Percentiles rank a stretch among this genome's conserved stretches.
Conservation (phyloP, 92 coral and sea anemone species). For the Nematostella vectensis region DNA sequence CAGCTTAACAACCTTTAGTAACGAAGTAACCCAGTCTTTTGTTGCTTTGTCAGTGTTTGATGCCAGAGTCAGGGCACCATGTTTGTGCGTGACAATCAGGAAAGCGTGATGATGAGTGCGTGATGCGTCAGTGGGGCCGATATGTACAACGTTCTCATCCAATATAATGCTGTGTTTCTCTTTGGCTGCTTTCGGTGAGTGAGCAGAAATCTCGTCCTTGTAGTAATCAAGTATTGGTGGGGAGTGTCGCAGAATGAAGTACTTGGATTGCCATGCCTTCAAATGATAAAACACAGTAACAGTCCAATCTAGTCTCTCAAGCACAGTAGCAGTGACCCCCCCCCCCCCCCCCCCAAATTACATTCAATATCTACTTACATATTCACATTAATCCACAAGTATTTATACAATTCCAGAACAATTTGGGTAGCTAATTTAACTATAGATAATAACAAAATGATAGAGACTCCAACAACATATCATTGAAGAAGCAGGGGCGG, state of each 20-base stretch:
- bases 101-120: conserved; percentile 39
- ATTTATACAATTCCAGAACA: too few species aligned
- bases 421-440: too few species aligned
- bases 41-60: conserved; percentile 32
- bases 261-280: conserved; percentile 68
- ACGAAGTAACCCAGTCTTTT: conserved; percentile 45
- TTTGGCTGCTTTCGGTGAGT: conserved; percentile 21
- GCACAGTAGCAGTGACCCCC: too few species aligned
- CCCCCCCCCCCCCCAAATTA: too few species aligned
- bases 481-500: too few species aligned
- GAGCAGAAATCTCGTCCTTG: conserved; percentile 42
- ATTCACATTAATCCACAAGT: too few species aligned
- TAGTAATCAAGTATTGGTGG: conserved; percentile 50
- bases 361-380: too few species aligned
- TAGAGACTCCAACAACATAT: too few species aligned
- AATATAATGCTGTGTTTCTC: conserved; percentile 28
- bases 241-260: conserved; percentile 38
- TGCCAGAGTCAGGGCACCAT: conserved; percentile 46
- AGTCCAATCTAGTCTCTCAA: not conserved
- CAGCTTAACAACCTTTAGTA: conserved; percentile 31
- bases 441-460: too few species aligned
- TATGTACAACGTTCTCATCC: conserved; percentile 34
- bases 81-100: conserved; percentile 43
- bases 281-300: not conserved
- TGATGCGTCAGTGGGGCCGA: conserved; percentile 47